Evolutionary conservation across 2,888 invertebrate genomes (phyloP), one percentile per base, ranked within the genome.

Genomic region (Sturmia bella): DNA sequence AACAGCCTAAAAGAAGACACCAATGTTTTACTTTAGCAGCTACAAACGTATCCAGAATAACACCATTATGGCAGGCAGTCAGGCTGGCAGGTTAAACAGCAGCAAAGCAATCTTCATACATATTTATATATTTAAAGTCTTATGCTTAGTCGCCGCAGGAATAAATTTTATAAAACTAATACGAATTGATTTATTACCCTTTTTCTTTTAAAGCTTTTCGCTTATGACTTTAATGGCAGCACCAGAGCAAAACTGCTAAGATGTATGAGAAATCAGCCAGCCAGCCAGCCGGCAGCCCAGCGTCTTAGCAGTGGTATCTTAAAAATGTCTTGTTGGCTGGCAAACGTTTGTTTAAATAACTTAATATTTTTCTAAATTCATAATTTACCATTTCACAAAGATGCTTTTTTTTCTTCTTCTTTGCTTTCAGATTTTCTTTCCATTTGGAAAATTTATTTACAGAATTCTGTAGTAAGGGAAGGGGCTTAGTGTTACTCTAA

Each of bases 111-210:
- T 68, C 68, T 69, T 13, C 59, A 43, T 70, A 70, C 59, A 54
- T 57, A 66, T 74, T 74, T 70, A 70, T 66, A 54, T 57, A 66
- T 74, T 75, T 66, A 70, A 48, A 82, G 70, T 75, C 74, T 75
- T 82, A 74, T 68, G 82, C 69, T 79, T 78, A 78, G 79, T 86
- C 87, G 87, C 89, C 88, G 88, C 88, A 89, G 89, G 89, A 89
- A 89, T 88, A 89, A 89, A 88, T 89, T 89, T 88, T 87, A 88
- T 89, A 89, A 89, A 89, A 89, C 89, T 89, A 89, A 89, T 89
- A 89, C 89, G 89, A 89, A 89, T 89, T 89, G 89, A 89, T 89
- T 89, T 89, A 89, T 89, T 89, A 87, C 87, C 84, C 86, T 85
- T 85, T 85, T 84, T 83, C 39, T 68, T 69, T 24, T 61, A 82